Conservation (phyloP, 2,797 vertebrate species). For the Oceanodroma leucorhoa region DNA sequence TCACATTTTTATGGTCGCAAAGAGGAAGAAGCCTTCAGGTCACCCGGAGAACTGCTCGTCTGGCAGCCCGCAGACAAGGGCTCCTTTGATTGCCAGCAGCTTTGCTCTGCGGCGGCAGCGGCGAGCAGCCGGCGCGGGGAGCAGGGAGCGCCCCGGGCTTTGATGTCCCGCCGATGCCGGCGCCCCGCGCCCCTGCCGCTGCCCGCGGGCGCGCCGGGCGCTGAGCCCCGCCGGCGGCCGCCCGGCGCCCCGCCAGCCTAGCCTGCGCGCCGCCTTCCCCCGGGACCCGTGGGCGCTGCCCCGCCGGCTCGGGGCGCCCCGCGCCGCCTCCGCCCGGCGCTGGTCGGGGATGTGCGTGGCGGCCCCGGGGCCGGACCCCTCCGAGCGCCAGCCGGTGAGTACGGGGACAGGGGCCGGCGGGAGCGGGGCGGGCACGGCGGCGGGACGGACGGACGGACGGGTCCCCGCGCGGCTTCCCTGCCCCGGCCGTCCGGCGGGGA, state of each 20-base stretch:
- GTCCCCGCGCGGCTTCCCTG: neutral
- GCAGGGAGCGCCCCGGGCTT: neutral
- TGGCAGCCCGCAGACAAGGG: slow-evolving; percentile 4
- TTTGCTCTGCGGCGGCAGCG: neutral
- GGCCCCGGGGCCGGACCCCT: slow-evolving; percentile 54
- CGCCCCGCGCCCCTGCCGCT: neutral
- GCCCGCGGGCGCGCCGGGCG: neutral
- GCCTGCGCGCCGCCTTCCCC: neutral
- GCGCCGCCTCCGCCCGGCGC: neutral
- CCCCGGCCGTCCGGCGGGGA: neutral
- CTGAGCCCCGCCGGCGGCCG: neutral
- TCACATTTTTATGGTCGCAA: neutral
- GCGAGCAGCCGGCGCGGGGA: neutral
- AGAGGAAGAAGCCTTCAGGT: slow-evolving; percentile 67
- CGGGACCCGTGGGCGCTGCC: neutral
- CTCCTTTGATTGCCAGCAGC: neutral
- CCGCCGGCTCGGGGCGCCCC: neutral
- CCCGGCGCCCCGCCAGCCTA: neutral
- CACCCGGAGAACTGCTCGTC: slow-evolving; percentile 49
- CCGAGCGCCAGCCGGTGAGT: slow-evolving; percentile 59
- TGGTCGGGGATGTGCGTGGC: slow-evolving; percentile 35
- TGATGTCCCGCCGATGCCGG: neutral
- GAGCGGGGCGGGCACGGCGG: neutral
- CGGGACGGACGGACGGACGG: neutral
- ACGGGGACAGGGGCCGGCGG: neutral